These are phyloP conservation scores for Sepiola atlantica DNA, from an alignment of 2,888 invertebrate genomes.

Conservation along the genomic window DNA sequence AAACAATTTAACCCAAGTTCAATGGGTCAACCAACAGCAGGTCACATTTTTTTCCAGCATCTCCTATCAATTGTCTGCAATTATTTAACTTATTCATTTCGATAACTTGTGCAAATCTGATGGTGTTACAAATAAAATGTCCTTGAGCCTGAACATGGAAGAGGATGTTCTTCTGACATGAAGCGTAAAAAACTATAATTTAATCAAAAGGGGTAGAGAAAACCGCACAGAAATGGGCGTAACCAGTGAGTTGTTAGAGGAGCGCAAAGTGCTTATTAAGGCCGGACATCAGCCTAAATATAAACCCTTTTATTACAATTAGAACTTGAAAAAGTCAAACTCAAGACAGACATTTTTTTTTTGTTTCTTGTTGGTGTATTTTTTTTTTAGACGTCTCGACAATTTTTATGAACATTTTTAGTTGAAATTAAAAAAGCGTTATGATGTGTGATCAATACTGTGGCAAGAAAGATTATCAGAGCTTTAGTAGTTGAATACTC, in stretches of 20 bases:
- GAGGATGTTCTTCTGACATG: not conserved
- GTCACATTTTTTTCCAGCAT: too few species aligned
- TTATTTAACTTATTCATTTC: not conserved
- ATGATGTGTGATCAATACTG: not conserved
- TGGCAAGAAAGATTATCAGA: not conserved
- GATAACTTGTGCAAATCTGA: not conserved
- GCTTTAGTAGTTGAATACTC: too few species aligned
- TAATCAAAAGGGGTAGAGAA: slow-evolving; percentile 32
- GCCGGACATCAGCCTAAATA: not conserved
- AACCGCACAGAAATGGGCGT: not conserved
- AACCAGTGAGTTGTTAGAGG: not conserved
- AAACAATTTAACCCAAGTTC: too few species aligned
- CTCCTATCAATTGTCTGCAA: not conserved
- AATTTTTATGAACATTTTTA: not conserved
- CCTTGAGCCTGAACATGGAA: slow-evolving; percentile 32
- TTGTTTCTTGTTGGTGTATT: not conserved
- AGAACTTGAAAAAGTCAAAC: not conserved
- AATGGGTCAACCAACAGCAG: too few species aligned
- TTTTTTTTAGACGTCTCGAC: not conserved
- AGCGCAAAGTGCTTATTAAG: not conserved
- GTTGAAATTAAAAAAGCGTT: not conserved
- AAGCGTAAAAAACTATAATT: not conserved
- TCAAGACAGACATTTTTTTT: not conserved
- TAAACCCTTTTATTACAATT: slow-evolving; percentile 18
- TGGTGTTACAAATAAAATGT: not conserved